Evolutionary conservation across 2,113 vertebrate genomes (phyloP), one percentile per base, ranked within the genome.

Genomic region (Macquaria australasica): DNA sequence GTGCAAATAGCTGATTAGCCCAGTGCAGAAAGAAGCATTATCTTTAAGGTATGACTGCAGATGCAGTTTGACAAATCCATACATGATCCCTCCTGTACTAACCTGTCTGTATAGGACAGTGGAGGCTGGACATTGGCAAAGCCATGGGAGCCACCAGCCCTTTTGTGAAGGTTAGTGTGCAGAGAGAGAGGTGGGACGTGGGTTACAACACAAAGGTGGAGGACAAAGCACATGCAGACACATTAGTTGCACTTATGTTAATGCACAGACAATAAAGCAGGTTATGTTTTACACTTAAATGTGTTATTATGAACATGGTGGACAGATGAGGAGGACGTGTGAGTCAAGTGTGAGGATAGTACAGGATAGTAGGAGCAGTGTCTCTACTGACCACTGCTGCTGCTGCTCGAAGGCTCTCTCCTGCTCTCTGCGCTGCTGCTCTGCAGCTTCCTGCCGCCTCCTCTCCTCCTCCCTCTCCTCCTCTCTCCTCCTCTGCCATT

Each of bases 51-150:
- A 1, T n/a, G 55, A 25, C 43, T 64, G 48, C 14, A 43, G 59
- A 15, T 63, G 41, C 39, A 60, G 37, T 69, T 23, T 43, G 60
- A 60, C 14, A 31, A 51, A 64, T 10, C 41, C 45, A 31, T 20
- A 37, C 34, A 25, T 21, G 55, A 21, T 16, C 56, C 18, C n/a
- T 85, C 50, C 63, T 69, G n/a, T 71, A 94, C 93, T 95, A 79
- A 96, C 96, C 96, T 96, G 94, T 96, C 94, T 69, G 90, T 18
- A 67, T 82, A 90, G 81, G 94, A 93, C 83, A 96, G 86, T 50
- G 93, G 68, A 74, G 89, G 84, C 78, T 91, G 90, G 70, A 81
- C 76, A 89, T 60, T 89, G 73, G 83, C 53, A 92, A 93, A 94
- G 88, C 84, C 79, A 66, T 86, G 67, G 91, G 87, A 86, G 73